Evolutionary conservation across 2,113 vertebrate species (phyloP), one percentile per base, ranked within the genome.

Genomic region (Ciconia boyciana): DNA sequence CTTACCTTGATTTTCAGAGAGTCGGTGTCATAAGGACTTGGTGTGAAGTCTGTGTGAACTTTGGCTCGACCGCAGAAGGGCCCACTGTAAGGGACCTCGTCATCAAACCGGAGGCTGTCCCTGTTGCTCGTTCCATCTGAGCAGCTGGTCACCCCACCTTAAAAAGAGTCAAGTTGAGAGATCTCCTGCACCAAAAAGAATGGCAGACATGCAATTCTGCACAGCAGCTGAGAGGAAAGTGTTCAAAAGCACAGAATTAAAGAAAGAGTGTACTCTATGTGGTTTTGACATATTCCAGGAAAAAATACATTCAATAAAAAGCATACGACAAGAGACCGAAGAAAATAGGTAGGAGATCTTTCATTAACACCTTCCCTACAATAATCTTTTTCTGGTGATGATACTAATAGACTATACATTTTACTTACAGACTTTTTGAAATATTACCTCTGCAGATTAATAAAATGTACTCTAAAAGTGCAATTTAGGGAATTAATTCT

Each of bases 1-100:
- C 89, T 44, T 94, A 99, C 99, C 99, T 99, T 98, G 88, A 99
- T 99, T 97, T 98, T 99, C 79, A 99, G 98, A 22, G 99, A 99
- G 62, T 99, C 99, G 0, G 98, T 99, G 94, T 99, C 99, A 4
- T 99, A 99, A 2, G 99, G 99, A 76, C 99, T 99, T 5, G 99
- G 99, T 5, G 98, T 98, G 89, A 99, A 99, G 89, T 99, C 98
- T 0, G 99, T 99, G 72, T 99, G 99, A 20, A 99, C 99, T 88
- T 97, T 98, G 65, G 99, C 99, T 75, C 98, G 97, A 74, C 99
- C 99, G 3, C 99, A 99, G 98, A 99, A 99, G 9, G 98, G 98
- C 28, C 99, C 98, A 4, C 83, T 91, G 60, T 98, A 98, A 13
- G 97, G 95, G 1, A 97, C 83, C 2, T 99, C 99, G 0, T 99